Evolutionary conservation across 2,888 invertebrate species (phyloP).

Genomic region (Acleris laterana): DNA sequence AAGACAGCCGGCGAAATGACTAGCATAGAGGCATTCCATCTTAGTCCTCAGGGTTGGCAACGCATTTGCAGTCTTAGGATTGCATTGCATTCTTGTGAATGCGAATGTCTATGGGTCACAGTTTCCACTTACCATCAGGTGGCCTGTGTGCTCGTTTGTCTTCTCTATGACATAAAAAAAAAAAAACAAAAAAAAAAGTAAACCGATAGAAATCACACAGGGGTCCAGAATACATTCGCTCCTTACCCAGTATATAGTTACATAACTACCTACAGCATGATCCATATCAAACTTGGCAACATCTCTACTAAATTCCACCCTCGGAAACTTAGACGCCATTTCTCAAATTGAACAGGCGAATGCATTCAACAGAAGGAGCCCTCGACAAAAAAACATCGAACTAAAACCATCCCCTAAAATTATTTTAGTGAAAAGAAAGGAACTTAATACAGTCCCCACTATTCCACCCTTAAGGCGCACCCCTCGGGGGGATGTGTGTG

Average conservation of each 20-base stretch:
- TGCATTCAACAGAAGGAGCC: constrained; percentile 72
- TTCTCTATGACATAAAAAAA: no score
- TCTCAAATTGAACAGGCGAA: constrained; percentile 70
- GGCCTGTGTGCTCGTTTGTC: no score
- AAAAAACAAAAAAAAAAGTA: no score
- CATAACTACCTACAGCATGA: constrained; percentile 14
- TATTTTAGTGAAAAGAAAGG: constrained; percentile 85
- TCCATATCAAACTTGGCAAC: constrained; percentile 33
- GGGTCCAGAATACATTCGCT: neutral
- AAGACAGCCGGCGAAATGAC: no score
- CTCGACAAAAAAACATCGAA: constrained; percentile 79
- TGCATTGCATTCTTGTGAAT: no score
- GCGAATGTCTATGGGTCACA: no score
- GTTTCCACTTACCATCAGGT: no score
- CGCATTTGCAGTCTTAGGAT: no score
- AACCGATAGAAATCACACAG: no score
- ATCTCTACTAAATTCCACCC: constrained; percentile 52
- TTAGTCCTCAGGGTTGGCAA: no score
- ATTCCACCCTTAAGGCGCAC: constrained; percentile 71
- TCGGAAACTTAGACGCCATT: constrained; percentile 59
- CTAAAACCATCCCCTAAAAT: constrained; percentile 84
- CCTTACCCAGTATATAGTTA: constrained; percentile 17
- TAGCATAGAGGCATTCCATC: no score
- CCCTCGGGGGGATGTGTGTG: constrained; percentile 57
- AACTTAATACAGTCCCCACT: constrained; percentile 84